Conservation (phyloP, 2,797 vertebrate genomes). For the Ctenopoma kingsleyae region DNA sequence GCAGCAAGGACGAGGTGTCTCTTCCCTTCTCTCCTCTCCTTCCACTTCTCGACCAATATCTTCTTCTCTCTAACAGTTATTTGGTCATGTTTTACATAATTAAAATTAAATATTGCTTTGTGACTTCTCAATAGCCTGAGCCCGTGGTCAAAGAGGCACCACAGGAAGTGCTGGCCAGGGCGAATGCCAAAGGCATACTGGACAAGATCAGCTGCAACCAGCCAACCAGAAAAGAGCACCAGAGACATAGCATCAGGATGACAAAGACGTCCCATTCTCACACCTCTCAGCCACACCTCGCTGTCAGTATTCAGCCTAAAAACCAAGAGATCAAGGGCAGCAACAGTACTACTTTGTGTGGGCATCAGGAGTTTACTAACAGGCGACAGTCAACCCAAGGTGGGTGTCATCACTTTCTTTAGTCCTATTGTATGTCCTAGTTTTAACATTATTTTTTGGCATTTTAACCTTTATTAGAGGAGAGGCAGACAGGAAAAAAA, state of each 20-base stretch:
- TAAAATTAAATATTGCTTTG: conserved; percentile 1
- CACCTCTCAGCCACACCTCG: conserved; percentile 31
- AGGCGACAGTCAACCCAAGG: conserved; percentile 43
- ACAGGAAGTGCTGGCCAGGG: conserved; percentile 84
- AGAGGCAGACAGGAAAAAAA: no score
- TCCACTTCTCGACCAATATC: not conserved
- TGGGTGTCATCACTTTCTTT: conserved; percentile 21
- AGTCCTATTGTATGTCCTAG: not conserved
- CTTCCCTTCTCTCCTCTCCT: not conserved
- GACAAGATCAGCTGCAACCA: conserved; percentile 73
- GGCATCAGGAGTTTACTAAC: conserved; percentile 27
- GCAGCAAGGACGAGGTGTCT: conserved; percentile 70
- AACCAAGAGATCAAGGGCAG: conserved; percentile 48
- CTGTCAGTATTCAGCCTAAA: conserved; percentile 40
- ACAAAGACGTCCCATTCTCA: conserved; percentile 56
- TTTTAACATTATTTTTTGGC: not conserved
- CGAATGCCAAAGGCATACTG: conserved; percentile 84
- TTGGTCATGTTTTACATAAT: not conserved
- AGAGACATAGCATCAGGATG: conserved; percentile 42
- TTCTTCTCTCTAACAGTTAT: not conserved
- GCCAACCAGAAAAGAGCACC: conserved; percentile 72
- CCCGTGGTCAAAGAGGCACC: conserved; percentile 72
- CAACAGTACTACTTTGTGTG: conserved; percentile 10
- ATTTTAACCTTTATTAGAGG: no score
- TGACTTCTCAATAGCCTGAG: conserved; percentile 73